These are phyloP conservation scores for Drosophila austrosaltans DNA, from an alignment of 2,888 invertebrate species.

Conservation along the genomic window DNA sequence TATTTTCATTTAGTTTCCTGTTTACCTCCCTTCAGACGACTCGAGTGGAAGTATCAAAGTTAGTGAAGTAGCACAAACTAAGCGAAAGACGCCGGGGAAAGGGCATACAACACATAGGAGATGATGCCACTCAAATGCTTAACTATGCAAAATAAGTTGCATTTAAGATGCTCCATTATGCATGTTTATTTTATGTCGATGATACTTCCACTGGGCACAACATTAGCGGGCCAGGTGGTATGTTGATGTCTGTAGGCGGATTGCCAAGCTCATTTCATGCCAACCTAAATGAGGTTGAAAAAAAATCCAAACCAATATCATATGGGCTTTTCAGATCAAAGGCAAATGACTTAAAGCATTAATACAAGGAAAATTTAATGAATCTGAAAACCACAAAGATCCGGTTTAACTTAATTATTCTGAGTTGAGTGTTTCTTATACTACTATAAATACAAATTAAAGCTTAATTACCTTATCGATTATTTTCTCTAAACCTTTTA, in stretches of 20 bases:
- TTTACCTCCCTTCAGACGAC: conserved; percentile 58
- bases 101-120: conserved; percentile 8
- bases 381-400: background rate
- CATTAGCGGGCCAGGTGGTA: conserved; percentile 27
- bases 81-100: conserved; percentile 15
- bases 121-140: conserved; percentile 74
- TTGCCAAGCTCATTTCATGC: conserved; percentile 43
- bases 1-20: conserved; percentile 74
- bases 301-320: conserved; percentile 8
- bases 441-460: no score
- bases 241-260: conserved; percentile 23
- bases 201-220: conserved; percentile 55
- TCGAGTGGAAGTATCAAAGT: conserved; percentile 78
- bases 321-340: conserved; percentile 60
- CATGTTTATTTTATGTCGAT: conserved; percentile 78
- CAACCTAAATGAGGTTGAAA: conserved; percentile 57
- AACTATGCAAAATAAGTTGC: conserved; percentile 81
- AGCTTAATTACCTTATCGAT: no score
- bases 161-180: conserved; percentile 81
- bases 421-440: background rate
- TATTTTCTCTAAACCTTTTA: no score
- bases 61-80: conserved; percentile 64
- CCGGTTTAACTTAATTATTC: background rate
- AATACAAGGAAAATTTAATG: background rate
- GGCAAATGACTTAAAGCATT: background rate